Percentiles rank a stretch among this genome's conserved stretches.
Conservation (phyloP, 2,888 invertebrate species). For the Harmothoe impar region DNA sequence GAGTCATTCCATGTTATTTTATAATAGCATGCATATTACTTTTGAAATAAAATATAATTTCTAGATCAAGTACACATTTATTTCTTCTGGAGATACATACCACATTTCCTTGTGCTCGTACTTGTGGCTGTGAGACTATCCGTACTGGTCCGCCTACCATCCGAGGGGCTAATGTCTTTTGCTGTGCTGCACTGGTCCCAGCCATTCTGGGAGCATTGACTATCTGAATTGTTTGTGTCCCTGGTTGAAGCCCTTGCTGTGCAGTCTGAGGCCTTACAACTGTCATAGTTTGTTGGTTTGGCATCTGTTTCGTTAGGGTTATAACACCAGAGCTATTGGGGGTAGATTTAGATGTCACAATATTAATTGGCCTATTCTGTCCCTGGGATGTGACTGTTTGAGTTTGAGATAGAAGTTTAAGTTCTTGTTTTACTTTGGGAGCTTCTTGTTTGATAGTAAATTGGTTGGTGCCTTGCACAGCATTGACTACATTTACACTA, state of each 20-base stretch:
- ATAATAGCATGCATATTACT: no score
- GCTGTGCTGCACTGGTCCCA: conserved; percentile 47
- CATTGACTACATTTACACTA: conserved; percentile 47
- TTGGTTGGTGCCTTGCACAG: conserved; percentile 58
- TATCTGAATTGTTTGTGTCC: conserved; percentile 64
- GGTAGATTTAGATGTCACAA: conserved; percentile 58
- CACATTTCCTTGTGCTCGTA: conserved; percentile 40
- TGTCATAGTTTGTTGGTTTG: conserved; percentile 66
- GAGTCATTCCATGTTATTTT: no score
- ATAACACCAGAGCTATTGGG: conserved; percentile 65
- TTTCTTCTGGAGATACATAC: conserved; percentile 4
- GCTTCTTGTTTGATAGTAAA: conserved; percentile 62
- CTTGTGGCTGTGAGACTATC: conserved; percentile 64
- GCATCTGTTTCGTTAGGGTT: conserved; percentile 62
- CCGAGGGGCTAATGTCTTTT: conserved; percentile 66
- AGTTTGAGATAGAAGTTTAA: conserved; percentile 41
- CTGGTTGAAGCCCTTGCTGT: conserved; percentile 57
- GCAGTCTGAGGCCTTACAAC: conserved; percentile 63
- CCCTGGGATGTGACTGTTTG: conserved; percentile 15
- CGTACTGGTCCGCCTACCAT: conserved; percentile 64
- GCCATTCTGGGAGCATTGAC: conserved; percentile 60
- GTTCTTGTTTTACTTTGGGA: conserved; percentile 57
- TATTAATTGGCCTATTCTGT: conserved; percentile 27
- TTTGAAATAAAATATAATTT: no score
- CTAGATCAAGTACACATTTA: background rate